A percentile compares a stretch with the other conserved stretches of the same genome.
Conservation (phyloP, 2,113 vertebrate genomes). For the Alouatta palliata region DNA sequence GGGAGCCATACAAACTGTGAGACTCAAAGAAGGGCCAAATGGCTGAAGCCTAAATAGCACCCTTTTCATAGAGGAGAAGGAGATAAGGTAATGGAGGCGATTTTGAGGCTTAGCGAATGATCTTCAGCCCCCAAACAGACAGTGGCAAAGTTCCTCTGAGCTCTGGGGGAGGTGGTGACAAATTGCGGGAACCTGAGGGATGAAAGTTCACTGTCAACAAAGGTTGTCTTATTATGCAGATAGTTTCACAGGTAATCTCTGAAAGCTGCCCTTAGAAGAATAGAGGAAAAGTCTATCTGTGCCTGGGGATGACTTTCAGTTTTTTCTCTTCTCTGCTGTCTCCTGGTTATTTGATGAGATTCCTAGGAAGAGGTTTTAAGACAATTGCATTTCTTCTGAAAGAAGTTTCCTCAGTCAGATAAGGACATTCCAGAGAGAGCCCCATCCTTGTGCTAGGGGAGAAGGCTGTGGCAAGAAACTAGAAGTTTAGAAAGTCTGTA, state of each 20-base stretch:
- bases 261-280: neutral
- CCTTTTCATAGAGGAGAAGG: neutral
- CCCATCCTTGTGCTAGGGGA: neutral
- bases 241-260: neutral
- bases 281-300: neutral
- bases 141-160: neutral
- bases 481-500: neutral
- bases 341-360: neutral
- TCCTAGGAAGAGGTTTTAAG: neutral
- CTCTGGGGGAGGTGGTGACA: neutral
- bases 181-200: neutral
- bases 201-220: neutral
- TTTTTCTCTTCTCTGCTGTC: neutral
- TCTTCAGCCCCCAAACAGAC: neutral
- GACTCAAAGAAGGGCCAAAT: neutral
- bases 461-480: neutral
- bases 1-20: neutral
- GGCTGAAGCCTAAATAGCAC: neutral
- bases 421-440: neutral
- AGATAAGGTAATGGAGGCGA: neutral
- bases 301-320: neutral
- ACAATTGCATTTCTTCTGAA: neutral
- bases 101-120: neutral
- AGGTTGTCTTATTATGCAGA: neutral
- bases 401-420: neutral